Evolutionary conservation across 2,797 vertebrate genomes (phyloP), one percentile per base, ranked within the genome.

Genomic region (Pipistrellus kuhlii): DNA sequence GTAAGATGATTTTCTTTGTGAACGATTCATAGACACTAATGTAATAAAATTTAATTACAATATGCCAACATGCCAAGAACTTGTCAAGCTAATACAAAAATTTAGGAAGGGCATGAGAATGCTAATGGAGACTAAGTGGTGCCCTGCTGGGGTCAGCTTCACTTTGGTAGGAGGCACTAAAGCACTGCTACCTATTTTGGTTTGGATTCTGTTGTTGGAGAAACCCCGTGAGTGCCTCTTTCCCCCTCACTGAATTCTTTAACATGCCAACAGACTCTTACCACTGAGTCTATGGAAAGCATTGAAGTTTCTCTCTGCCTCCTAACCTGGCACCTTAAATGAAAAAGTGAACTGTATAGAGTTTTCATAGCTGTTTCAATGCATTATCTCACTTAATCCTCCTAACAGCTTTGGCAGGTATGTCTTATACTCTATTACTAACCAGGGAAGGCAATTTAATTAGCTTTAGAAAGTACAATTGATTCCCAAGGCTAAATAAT

Each of bases 41-140:
- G 6, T 53, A 93, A 88, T 85, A 85, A 92, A 69, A 75, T 72
- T 46, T 82, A 93, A 76, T 90, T 93, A 64, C 66, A 71, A 90
- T 72, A 76, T 71, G 51, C 15, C 72, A 84, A 86, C 55, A 66
- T 27, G 75, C 38, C 21, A 94, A 95, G 88, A 92, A 96, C 46
- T 93, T 95, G 46, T 93, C 85, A 90, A 92, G 15, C 2, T 27
- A 86, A 87, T 77, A 21, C 44, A 86, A 66, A 38, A 72, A 82
- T 93, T 96, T 91, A 92, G 38, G 20, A 82, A 88, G 32, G n/a
- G 18, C 38, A 35, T 46, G 38, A 68, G 38, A 35, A 77, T 25
- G 48, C n/a, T 92, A 73, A 88, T n/a, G 55, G 30, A 38, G 44
- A 5, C 7, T 71, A 71, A 25, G 2, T 88, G 80, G 32, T 75